These are phyloP conservation scores for Acrobasis suavella DNA, from an alignment of 2,888 invertebrate species.

Conservation along the genomic window DNA sequence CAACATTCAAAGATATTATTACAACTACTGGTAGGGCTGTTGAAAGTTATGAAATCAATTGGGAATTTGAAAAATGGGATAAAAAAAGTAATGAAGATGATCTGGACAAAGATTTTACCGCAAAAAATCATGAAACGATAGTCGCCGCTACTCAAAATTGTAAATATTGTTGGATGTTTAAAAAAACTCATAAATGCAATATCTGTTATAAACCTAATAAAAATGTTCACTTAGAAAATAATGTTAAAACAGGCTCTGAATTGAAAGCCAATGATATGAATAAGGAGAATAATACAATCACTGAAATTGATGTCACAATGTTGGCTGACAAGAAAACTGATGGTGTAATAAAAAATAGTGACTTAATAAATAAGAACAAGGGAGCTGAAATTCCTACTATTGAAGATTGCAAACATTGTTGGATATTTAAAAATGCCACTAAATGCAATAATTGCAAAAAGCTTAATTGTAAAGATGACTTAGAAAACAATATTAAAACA, in stretches of 20 bases:
- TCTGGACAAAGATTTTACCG: no score
- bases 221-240: neutral
- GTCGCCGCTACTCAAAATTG: conserved; percentile 32
- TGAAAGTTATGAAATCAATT: neutral
- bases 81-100: neutral
- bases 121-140: neutral
- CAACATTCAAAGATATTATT: neutral
- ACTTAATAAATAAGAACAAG: neutral
- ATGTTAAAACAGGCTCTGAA: neutral
- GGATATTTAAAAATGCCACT: conserved; percentile 39
- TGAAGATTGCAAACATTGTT: conserved; percentile 33
- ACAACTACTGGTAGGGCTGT: neutral
- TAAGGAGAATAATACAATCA: neutral
- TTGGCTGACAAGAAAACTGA: conserved; percentile 25
- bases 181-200: conserved; percentile 26
- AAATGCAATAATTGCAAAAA: conserved; percentile 52
- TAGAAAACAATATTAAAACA: neutral
- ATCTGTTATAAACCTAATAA: neutral
- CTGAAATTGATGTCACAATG: neutral
- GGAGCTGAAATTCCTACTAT: neutral
- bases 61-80: conserved; percentile 8
- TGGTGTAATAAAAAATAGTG: conserved; percentile 33
- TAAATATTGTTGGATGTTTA: conserved; percentile 50
- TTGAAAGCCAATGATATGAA: neutral
- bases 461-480: conserved; percentile 21